A percentile compares a stretch with the other conserved stretches of the same genome.
These are phyloP conservation scores for Frieseomelitta varia DNA, from an alignment of 1,140 invertebrate genomes.

Conservation along the genomic window DNA sequence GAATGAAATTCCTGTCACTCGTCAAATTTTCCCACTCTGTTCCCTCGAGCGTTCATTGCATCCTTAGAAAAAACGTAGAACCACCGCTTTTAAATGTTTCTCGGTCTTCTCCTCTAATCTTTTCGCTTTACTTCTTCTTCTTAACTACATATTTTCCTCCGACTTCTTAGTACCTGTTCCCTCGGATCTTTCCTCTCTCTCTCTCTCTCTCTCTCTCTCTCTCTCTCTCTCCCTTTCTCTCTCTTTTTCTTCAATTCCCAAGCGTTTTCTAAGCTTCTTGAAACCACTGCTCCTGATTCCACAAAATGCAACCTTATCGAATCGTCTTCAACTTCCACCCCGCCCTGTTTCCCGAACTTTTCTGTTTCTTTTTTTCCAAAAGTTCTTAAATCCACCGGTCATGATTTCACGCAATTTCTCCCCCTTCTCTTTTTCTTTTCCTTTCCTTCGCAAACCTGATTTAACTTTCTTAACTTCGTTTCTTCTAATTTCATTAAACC, in stretches of 20 bases:
- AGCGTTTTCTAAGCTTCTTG: not conserved
- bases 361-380: not conserved
- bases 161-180: not conserved
- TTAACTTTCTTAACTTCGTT: not conserved
- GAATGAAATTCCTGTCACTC: too few species aligned
- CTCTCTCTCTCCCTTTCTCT: too few species aligned
- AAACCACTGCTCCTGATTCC: not conserved
- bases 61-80: not conserved
- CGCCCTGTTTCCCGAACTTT: not conserved
- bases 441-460: not conserved
- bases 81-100: not conserved
- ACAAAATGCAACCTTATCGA: not conserved
- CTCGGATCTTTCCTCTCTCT: not conserved
- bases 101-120: not conserved
- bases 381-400: not conserved
- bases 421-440: too few species aligned
- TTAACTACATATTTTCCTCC: too few species aligned
- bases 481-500: slow-evolving; percentile 3
- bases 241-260: not conserved
- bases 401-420: not conserved
- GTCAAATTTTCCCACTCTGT: too few species aligned
- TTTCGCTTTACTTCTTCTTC: not conserved
- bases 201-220: too few species aligned
- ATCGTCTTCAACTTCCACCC: not conserved
- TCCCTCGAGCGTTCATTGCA: not conserved